Conservation (phyloP, 2,113 vertebrate species). For the Aptenodytes forsteri region DNA sequence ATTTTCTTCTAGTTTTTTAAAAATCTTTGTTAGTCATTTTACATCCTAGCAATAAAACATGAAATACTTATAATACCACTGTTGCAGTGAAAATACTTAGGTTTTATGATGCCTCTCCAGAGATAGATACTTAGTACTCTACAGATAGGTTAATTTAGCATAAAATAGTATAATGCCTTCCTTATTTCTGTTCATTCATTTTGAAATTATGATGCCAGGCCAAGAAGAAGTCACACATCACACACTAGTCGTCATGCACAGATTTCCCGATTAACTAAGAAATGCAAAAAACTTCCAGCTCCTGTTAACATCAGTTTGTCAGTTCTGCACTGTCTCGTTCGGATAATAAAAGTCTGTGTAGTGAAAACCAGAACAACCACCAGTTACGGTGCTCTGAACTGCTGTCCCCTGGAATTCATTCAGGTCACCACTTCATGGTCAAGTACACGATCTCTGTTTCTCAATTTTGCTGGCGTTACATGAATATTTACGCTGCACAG, state of each 20-base stretch:
- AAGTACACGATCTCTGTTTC: neutral
- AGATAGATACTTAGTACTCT: constrained; percentile 58
- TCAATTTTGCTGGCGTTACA: neutral
- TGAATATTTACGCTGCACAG: neutral
- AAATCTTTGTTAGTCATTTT: constrained; percentile 50
- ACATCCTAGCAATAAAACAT: constrained; percentile 45
- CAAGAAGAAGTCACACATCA: neutral
- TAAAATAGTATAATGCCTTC: constrained; percentile 52
- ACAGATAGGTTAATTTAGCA: constrained; percentile 65
- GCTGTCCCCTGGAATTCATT: neutral
- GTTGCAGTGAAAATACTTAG: constrained; percentile 51
- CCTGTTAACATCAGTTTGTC: neutral
- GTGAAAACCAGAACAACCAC: neutral
- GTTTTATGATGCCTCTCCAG: constrained; percentile 40
- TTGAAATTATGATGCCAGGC: constrained; percentile 39
- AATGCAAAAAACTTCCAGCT: neutral
- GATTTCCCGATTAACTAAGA: neutral
- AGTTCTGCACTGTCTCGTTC: neutral
- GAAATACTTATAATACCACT: constrained; percentile 37
- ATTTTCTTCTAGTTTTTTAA: constrained; percentile 25
- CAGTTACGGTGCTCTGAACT: neutral
- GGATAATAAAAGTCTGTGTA: neutral
- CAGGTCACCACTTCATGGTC: neutral
- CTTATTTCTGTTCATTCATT: constrained; percentile 62
- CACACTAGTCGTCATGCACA: neutral